Conservation (phyloP, 2,113 vertebrate genomes). For the Siniperca knerii region DNA sequence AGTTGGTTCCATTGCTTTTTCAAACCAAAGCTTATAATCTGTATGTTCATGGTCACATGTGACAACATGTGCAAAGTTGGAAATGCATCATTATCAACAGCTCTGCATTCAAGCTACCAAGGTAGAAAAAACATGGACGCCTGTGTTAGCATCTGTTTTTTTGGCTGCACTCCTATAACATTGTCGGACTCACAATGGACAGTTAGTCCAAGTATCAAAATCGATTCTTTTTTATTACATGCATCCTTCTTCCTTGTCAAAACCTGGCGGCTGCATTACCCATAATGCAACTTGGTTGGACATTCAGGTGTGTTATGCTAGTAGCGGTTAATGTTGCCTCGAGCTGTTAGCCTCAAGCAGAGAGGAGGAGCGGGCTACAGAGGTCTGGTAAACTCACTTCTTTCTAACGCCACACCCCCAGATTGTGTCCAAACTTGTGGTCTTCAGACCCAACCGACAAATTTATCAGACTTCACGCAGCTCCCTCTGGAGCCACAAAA, state of each 20-base stretch:
- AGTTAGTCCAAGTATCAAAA: no score
- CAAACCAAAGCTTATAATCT: neutral
- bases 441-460: no score
- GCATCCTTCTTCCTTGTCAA: neutral
- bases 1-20: conserved; percentile 24
- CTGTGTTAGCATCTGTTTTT: neutral
- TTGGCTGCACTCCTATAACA: neutral
- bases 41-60: neutral
- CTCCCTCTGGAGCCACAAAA: no score
- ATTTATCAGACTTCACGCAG: no score
- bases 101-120: neutral
- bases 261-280: neutral
- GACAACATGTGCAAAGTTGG: neutral
- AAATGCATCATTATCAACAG: neutral
- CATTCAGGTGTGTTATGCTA: no score
- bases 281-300: no score
- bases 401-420: neutral
- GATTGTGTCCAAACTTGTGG: no score
- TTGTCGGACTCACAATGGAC: no score
- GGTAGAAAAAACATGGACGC: neutral
- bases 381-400: neutral
- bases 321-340: neutral
- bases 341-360: neutral
- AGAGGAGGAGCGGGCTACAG: neutral
- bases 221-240: neutral